Evolutionary conservation across 2,888 invertebrate species (phyloP).

Genomic region (Cyaniris semiargus): DNA sequence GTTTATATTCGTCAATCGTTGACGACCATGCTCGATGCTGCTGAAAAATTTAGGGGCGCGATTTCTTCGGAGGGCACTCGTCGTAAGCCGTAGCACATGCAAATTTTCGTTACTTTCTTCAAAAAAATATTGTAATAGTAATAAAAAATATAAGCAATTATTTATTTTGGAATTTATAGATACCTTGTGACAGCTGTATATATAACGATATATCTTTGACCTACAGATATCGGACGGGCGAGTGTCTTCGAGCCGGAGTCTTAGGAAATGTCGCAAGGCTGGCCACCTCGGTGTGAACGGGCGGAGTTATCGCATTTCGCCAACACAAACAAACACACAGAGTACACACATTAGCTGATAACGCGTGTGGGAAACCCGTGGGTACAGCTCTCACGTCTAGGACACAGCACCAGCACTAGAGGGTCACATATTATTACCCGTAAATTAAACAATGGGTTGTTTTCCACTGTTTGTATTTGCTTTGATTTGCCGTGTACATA

Average conservation of each 20-base stretch:
- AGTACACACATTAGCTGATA: constrained; percentile 45
- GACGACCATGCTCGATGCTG: not conserved
- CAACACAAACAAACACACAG: constrained; percentile 46
- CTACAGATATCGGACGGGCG: not conserved
- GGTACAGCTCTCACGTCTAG: constrained; percentile 16
- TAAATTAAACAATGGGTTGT: not conserved
- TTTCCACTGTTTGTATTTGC: not conserved
- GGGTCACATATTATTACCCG: not conserved
- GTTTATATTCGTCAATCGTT: not conserved
- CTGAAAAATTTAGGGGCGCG: not conserved
- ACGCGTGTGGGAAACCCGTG: constrained; percentile 45
- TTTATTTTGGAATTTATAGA: too few relatives aligned
- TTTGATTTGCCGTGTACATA: not conserved
- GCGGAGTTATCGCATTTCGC: constrained; percentile 46
- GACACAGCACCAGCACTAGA: not conserved
- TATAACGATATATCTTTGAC: not conserved
- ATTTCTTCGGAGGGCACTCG: not conserved
- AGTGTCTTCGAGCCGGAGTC: not conserved
- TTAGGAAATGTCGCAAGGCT: not conserved
- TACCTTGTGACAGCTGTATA: not conserved
- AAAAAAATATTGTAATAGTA: too few relatives aligned
- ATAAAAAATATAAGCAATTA: too few relatives aligned
- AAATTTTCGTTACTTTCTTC: too few relatives aligned
- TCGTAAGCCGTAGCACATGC: too few relatives aligned
- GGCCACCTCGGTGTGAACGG: constrained; percentile 43